phyloP scores from a whole-genome alignment of 2,113 vertebrate genomes.

The Vidua macroura region DNA sequence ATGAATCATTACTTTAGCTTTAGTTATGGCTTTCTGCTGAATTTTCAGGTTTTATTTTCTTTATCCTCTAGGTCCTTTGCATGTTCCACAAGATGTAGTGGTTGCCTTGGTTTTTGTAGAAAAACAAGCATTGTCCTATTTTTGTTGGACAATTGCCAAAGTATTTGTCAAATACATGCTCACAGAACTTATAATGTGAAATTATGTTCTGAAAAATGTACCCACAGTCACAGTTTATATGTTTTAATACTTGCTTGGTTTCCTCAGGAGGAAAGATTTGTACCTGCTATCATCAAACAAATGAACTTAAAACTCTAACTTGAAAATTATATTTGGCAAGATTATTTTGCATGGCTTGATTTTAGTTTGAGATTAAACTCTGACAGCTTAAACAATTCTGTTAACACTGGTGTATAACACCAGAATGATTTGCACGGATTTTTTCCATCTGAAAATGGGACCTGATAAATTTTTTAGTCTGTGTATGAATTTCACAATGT shows the following conservation, averaged over 20 bases:
- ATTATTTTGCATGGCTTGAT: background rate
- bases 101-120: background rate
- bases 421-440: background rate
- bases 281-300: background rate
- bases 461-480: background rate
- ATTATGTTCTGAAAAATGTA: background rate
- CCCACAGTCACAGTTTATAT: background rate
- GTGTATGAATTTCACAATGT: background rate
- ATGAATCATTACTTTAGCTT: background rate
- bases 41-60: background rate
- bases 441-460: background rate
- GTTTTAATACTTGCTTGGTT: background rate
- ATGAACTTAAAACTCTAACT: background rate
- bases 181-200: background rate
- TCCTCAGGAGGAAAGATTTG: background rate
- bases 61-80: background rate
- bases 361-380: background rate
- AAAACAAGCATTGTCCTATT: background rate
- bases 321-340: background rate
- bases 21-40: background rate
- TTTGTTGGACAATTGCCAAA: background rate
- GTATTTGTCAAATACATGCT: background rate
- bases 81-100: background rate
- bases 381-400: background rate
- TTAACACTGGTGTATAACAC: background rate